Evolutionary conservation across 2,797 vertebrate species (phyloP), one percentile per base, ranked within the genome.

Genomic region (Vireo griseus): DNA sequence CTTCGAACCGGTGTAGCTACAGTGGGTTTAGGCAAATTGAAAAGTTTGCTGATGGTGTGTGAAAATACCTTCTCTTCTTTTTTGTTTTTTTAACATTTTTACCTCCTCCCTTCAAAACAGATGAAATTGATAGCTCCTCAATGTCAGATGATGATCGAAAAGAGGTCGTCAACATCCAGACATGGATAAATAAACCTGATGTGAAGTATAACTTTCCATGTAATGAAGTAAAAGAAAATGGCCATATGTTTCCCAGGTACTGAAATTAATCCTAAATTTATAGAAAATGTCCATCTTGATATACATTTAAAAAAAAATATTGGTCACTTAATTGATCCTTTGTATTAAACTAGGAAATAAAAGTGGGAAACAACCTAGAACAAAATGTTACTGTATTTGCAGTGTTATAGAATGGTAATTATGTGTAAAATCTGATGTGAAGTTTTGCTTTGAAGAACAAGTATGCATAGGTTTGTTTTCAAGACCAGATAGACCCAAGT

Each of bases 221-320:
- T 94, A 99, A 99, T 58, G 99, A 99, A 97, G 99, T 99, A 86
- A 99, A 99, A 96, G 99, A 99, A 97, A 99, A 98, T 1, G 99
- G 99, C 54, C 99, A 99, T 96, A 99, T 99, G 99, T 99, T 99
- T 97, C 98, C 99, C 88, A 99, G 99, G 99, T 99, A 97, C 96
- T 91, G 74, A 59, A 88, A 72, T 39, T 80, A 52, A 33, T 86
- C 25, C 26, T 44, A 29, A 86, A 1, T 35, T 67, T 51, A 63
- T 39, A 61, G 31, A 74, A 92, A 79, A 74, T 29, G 4, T 89
- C 55, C 57, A 18, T 55, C 14, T n/a, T 48, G 19, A 21, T 68
- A 62, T 1, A 20, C 10, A 13, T 59, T 5, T 10, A 17, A 24
- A n/a, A 44, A 31, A 50, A 35, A 48, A 3, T 16, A 2, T 35